These are phyloP conservation scores for Oriolus oriolus DNA, from an alignment of 2,113 vertebrate genomes.

Conservation along the genomic window DNA sequence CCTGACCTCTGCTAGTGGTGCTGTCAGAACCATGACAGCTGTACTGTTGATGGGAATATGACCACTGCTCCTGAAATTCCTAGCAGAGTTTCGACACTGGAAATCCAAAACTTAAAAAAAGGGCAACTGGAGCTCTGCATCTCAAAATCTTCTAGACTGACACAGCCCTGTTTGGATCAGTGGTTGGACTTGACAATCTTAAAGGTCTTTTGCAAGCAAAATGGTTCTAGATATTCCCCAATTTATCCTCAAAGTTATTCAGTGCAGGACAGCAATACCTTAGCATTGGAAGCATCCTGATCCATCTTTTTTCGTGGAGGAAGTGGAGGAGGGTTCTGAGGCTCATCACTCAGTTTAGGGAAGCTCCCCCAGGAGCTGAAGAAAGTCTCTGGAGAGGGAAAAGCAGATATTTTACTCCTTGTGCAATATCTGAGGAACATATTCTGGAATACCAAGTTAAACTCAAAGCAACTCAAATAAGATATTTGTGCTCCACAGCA, in stretches of 20 bases:
- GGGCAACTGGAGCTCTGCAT: not conserved
- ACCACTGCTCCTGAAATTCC: not conserved
- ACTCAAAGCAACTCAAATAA: not conserved
- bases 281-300: constrained; percentile 77
- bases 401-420: not conserved
- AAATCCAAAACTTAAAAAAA: not conserved
- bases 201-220: not conserved
- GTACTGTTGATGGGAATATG: accelerated
- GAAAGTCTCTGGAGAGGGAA: constrained; percentile 78
- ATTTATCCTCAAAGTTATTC: not conserved
- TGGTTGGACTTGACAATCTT: not conserved
- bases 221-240: not conserved
- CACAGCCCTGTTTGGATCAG: not conserved
- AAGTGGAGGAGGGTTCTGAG: constrained; percentile 87
- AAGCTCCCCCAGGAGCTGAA: constrained; percentile 91
- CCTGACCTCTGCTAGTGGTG: not conserved
- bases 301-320: constrained; percentile 91
- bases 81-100: not conserved
- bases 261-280: constrained; percentile 30
- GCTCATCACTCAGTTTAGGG: constrained; percentile 86
- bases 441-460: not conserved
- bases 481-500: not conserved
- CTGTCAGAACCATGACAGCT: not conserved
- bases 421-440: not conserved
- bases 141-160: not conserved